Evolutionary conservation across 2,888 invertebrate genomes (phyloP), one percentile per base, ranked within the genome.

Genomic region (Plutella xylostella): DNA sequence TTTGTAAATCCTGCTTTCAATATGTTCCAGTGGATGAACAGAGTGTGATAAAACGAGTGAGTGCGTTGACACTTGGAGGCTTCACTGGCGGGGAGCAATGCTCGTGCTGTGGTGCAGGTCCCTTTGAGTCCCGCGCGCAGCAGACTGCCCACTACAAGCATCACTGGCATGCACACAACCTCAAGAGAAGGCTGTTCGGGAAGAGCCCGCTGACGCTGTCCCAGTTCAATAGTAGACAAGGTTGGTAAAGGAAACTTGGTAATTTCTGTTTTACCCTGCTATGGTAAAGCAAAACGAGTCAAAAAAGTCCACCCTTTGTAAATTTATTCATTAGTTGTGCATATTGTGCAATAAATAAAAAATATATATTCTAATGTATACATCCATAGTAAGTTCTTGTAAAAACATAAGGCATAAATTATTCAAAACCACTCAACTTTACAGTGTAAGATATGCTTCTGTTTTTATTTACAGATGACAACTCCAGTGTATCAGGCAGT

Each of bases 121-220:
- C 85, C 0, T 91, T 91, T 57, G 76, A 85, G 21, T 78, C 87
- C 41, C 65, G 88, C 39, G 72, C 76, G 0, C 85, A 89, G 47
- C 92, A 93, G 67, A 87, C 89, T 14, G 84, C 88, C 5, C 94
- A 94, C 65, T 94, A 91, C 61, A 92, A 91, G 61, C 76, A 92
- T 30, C 94, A 94, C 63, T 94, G 93, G 93, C 94, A 94, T 65
- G 86, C 92, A 3, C 92, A 92, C 60, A 94, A 94, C 70, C 72
- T 94, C 31, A 92, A 92, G 58, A 87, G 89, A 52, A 89, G 89
- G 51, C 65, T 93, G 11, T 85, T 86, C 53, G 89, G 89, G 2
- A 82, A 76, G 48, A 45, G 61, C 18, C 48, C 84, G 3, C 54
- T 85, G 6, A 61, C 75, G 0, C 54, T 82, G 1, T 72, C 73